Evolutionary conservation across 2,888 invertebrate genomes (phyloP).

Genomic region (Hoplodrina blanda): DNA sequence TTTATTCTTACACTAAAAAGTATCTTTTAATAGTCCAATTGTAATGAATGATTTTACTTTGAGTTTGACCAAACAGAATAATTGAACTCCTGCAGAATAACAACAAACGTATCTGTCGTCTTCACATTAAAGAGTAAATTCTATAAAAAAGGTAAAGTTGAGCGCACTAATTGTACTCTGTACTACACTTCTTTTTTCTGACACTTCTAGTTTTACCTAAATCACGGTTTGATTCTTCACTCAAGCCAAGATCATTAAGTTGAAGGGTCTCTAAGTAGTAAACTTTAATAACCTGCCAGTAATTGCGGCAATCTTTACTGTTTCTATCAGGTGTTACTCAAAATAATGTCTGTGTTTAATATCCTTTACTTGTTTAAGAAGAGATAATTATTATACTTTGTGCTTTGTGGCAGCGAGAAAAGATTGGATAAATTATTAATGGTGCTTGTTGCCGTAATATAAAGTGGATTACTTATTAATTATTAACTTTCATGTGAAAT

Average conservation of each 20-base stretch:
- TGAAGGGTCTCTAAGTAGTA: conserved; percentile 72
- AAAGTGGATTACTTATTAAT: too few species aligned
- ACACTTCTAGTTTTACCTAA: conserved; percentile 31
- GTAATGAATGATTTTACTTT: too few species aligned
- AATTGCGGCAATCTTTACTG: conserved; percentile 74
- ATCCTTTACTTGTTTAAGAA: conserved; percentile 39
- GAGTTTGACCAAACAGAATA: too few species aligned
- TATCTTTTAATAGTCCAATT: too few species aligned
- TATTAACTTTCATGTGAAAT: too few species aligned
- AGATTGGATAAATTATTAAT: not conserved
- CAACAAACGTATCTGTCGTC: too few species aligned
- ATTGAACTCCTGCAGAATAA: too few species aligned
- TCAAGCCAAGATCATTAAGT: conserved; percentile 73
- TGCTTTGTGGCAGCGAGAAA: not conserved
- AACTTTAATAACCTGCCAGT: conserved; percentile 77
- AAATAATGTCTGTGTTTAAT: conserved; percentile 62
- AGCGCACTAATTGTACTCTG: too few species aligned
- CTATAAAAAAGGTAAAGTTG: too few species aligned
- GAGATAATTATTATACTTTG: not conserved
- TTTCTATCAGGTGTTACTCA: conserved; percentile 73
- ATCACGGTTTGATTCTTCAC: conserved; percentile 65
- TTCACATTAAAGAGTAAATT: too few species aligned
- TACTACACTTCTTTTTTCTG: not conserved
- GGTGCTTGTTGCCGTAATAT: too few species aligned
- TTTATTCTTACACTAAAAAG: too few species aligned